These are phyloP conservation scores for Craniophora ligustri DNA, from an alignment of 2,888 invertebrate species.

Conservation along the genomic window DNA sequence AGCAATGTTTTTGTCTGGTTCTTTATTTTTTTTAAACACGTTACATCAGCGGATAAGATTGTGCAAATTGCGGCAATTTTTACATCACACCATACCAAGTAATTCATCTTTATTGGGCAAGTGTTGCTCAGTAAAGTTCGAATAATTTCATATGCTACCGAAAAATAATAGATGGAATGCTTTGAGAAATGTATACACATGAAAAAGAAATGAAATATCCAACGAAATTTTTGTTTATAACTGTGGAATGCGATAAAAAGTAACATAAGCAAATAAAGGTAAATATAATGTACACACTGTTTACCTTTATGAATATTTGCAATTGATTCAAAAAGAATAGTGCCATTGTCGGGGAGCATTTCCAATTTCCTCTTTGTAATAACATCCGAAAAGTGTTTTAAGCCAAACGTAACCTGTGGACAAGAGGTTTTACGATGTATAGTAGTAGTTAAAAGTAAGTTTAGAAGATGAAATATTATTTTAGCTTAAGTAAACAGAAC, in stretches of 20 bases:
- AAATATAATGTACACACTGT: slow-evolving; percentile 5
- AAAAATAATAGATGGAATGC: too few species aligned
- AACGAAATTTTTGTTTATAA: too few species aligned
- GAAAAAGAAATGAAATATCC: too few species aligned
- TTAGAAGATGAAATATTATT: not conserved
- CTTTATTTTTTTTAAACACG: too few species aligned
- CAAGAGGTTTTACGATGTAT: slow-evolving; percentile 27
- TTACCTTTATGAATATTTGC: slow-evolving; percentile 94
- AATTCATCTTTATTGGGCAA: too few species aligned
- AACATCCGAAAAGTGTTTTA: slow-evolving; percentile 97
- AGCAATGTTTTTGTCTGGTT: not conserved
- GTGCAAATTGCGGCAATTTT: too few species aligned
- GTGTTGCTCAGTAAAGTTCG: too few species aligned
- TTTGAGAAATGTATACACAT: too few species aligned
- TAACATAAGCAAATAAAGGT: slow-evolving; percentile 4
- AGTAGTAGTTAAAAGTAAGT: slow-evolving; percentile 14
- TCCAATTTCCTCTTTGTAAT: slow-evolving; percentile 97
- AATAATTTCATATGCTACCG: too few species aligned
- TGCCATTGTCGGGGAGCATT: slow-evolving; percentile 97
- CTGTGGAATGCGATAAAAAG: not conserved
- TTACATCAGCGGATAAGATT: too few species aligned
- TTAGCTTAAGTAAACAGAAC: slow-evolving; percentile 22
- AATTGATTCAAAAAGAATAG: slow-evolving; percentile 97
- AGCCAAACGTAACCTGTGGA: slow-evolving; percentile 83
- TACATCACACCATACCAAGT: too few species aligned